These are phyloP conservation scores for Erebia epiphron DNA, from an alignment of 2,888 invertebrate species.

Conservation along the genomic window DNA sequence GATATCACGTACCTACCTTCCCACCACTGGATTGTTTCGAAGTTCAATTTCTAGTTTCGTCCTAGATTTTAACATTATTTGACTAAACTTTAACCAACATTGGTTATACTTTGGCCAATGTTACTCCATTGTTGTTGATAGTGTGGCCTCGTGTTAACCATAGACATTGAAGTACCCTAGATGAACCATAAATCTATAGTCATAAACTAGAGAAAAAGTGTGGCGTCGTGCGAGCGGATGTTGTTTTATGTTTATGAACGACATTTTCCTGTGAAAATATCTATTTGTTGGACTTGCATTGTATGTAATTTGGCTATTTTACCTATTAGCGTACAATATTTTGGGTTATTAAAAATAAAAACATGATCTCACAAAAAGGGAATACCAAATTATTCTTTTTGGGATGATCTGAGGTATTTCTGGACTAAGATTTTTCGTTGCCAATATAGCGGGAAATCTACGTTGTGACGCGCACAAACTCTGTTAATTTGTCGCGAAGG, in stretches of 20 bases:
- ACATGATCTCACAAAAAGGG: constrained; percentile 24
- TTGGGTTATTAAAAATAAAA: constrained; percentile 32
- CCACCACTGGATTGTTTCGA: no score
- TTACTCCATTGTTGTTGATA: neutral
- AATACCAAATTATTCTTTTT: constrained; percentile 8
- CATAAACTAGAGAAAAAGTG: constrained; percentile 54
- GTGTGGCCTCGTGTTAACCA: constrained; percentile 4
- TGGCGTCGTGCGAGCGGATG: constrained; percentile 71
- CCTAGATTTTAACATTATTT: no score
- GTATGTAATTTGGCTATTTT: constrained; percentile 45
- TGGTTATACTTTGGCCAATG: neutral
- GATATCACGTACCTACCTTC: no score
- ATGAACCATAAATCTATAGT: neutral
- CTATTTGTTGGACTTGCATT: constrained; percentile 52
- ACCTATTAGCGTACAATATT: constrained; percentile 38
- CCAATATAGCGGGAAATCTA: constrained; percentile 79
- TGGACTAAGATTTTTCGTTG: constrained; percentile 49
- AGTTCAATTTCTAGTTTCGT: no score
- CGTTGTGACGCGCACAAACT: constrained; percentile 74
- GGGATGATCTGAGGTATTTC: constrained; percentile 28
- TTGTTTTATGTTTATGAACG: constrained; percentile 79
- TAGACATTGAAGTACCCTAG: constrained; percentile 18
- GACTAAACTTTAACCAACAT: neutral
- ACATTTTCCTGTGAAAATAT: constrained; percentile 72
- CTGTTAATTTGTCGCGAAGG: constrained; percentile 63